These are phyloP conservation scores for Gallinago solitaria DNA, from an alignment of 2,797 vertebrate genomes.

Conservation along the genomic window DNA sequence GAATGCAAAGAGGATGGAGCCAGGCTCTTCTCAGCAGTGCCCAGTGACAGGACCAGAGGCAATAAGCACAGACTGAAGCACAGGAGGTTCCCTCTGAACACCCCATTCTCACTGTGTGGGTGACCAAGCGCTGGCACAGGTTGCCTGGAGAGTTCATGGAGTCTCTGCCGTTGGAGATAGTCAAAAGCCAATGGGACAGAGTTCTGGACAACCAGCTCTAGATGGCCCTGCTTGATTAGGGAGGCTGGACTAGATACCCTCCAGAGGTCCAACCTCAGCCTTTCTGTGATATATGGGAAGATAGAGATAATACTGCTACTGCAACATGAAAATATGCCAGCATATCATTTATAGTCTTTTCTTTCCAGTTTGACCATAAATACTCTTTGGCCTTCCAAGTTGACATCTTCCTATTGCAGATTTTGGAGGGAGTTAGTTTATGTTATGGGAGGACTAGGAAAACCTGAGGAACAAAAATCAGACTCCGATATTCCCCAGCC, in stretches of 20 bases:
- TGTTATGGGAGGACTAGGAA: neutral
- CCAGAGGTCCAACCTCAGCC: neutral
- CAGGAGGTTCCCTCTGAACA: neutral
- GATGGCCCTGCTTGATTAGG: neutral
- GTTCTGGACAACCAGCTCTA: neutral
- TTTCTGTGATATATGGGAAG: neutral
- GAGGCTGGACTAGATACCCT: neutral
- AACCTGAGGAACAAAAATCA: neutral
- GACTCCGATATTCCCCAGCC: neutral
- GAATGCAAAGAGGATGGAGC: neutral
- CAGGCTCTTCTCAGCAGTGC: neutral
- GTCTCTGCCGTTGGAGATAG: neutral
- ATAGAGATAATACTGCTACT: neutral
- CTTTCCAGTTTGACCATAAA: neutral
- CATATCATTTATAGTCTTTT: neutral
- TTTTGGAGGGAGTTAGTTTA: neutral
- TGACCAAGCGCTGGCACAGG: neutral
- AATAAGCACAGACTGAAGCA: rapidly evolving
- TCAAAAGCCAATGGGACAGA: neutral
- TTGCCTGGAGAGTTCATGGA: neutral
- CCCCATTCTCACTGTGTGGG: neutral
- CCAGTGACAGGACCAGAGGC: neutral
- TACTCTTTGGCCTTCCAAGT: neutral
- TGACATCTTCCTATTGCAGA: neutral
- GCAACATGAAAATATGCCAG: neutral